phyloP scores from a whole-genome alignment of 2,797 vertebrate genomes.

The Coccyzus lansbergi region DNA sequence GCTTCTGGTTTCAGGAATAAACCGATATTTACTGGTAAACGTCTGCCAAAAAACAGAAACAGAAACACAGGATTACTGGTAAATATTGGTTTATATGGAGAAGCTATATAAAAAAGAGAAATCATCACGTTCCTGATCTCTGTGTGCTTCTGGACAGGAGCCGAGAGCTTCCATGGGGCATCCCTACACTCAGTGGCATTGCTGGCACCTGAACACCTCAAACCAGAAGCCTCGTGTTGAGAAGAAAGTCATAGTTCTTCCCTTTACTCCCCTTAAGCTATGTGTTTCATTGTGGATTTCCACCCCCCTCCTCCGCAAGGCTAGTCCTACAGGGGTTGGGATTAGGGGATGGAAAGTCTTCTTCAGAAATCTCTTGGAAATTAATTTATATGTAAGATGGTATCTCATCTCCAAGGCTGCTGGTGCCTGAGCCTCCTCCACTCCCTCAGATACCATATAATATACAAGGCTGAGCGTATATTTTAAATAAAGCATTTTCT shows the following conservation, averaged over 20 bases:
- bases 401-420: conserved; percentile 51
- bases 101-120: conserved; percentile 47
- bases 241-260: neutral
- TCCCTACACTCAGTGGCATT: neutral
- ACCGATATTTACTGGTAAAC: conserved; percentile 83
- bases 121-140: conserved; percentile 29
- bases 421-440: neutral
- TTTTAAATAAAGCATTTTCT: conserved; percentile 75
- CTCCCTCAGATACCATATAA: conserved; percentile 57
- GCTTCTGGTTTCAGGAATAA: conserved; percentile 83
- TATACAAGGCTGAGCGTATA: conserved; percentile 52
- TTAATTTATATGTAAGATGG: conserved; percentile 63
- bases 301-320: neutral
- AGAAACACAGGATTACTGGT: conserved; percentile 83
- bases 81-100: conserved; percentile 83
- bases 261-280: conserved; percentile 10
- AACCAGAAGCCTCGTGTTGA: conserved; percentile 72
- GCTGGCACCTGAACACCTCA: conserved; percentile 47
- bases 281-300: neutral
- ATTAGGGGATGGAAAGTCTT: conserved; percentile 45
- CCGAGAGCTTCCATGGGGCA: neutral
- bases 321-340: conserved; percentile 9
- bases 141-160: neutral
- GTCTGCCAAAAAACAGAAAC: conserved; percentile 82
- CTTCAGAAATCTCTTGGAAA: conserved; percentile 63